Evolutionary conservation across 2,888 invertebrate genomes (phyloP).

Genomic region (Tubulanus polymorphus): DNA sequence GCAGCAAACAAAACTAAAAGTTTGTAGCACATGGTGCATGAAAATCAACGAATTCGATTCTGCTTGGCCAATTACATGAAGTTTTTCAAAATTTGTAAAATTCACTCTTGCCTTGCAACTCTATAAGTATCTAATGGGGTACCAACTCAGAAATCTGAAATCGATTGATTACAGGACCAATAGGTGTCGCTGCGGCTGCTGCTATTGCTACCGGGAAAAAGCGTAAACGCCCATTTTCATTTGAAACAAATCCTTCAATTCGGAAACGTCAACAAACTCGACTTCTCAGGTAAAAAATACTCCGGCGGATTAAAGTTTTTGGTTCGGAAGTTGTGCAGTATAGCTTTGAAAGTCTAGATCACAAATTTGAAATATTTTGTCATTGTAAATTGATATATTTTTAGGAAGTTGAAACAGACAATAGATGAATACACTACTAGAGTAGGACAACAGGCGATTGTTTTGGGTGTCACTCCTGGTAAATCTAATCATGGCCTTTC

Average conservation of each 20-base stretch:
- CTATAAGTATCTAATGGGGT: too few relatives aligned
- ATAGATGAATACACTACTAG: constrained; percentile 90
- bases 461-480: constrained; percentile 91
- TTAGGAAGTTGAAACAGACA: constrained; percentile 52
- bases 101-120: not conserved
- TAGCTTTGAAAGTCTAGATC: not conserved
- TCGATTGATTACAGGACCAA: constrained; percentile 70
- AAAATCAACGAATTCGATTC: too few relatives aligned
- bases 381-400: constrained; percentile 4
- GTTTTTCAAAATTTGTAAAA: not conserved
- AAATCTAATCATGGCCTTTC: constrained; percentile 95
- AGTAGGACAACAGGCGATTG: constrained; percentile 95
- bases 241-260: constrained; percentile 95
- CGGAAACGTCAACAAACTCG: constrained; percentile 93
- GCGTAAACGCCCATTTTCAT: constrained; percentile 88
- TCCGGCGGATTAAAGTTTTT: not conserved
- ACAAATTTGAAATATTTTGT: not conserved
- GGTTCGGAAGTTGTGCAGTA: not conserved
- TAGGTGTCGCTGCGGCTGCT: constrained; percentile 94
- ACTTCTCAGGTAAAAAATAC: constrained; percentile 59
- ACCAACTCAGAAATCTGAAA: too few relatives aligned
- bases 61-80: too few relatives aligned
- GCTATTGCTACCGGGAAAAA: constrained; percentile 92
- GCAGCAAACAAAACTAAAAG: too few relatives aligned
- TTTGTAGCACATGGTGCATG: too few relatives aligned